Percentiles rank a stretch among this genome's conserved stretches.
phyloP scores from a whole-genome alignment of 2,888 invertebrate species.

The Cybosia mesomella region DNA sequence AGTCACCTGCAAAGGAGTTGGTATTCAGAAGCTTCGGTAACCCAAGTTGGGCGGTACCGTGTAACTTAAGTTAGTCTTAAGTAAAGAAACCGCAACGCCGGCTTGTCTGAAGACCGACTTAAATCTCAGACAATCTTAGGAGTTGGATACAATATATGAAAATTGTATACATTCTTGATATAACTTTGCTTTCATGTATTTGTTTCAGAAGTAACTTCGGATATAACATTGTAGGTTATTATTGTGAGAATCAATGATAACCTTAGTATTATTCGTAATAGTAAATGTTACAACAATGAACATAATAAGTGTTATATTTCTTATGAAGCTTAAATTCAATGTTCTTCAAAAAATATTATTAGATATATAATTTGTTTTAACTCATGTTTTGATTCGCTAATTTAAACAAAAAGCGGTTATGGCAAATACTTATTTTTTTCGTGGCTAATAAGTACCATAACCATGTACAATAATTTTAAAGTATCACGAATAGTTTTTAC shows the following conservation, averaged over 20 bases:
- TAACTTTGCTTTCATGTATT: conserved; percentile 22
- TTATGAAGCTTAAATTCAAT: too few species aligned
- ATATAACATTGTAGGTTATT: background rate
- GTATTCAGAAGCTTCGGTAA: conserved; percentile 76
- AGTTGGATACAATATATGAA: conserved; percentile 57
- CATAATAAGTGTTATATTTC: too few species aligned
- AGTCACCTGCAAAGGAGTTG: conserved; percentile 80
- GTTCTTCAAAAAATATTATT: too few species aligned
- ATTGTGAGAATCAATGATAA: background rate
- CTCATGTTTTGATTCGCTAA: background rate
- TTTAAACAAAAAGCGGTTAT: background rate
- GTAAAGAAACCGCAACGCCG: conserved; percentile 82
- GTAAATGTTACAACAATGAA: background rate
- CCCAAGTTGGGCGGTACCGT: conserved; percentile 78
- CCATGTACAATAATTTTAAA: too few species aligned
- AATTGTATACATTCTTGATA: conserved; percentile 34
- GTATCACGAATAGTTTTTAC: too few species aligned
- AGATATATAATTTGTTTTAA: too few species aligned
- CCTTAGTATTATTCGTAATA: background rate
- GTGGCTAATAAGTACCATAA: too few species aligned
- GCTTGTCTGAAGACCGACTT: conserved; percentile 78
- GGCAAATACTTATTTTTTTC: too few species aligned
- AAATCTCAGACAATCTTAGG: conserved; percentile 72
- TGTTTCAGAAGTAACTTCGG: conserved; percentile 14
- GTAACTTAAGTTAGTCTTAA: conserved; percentile 80